Base-by-base conservation (phyloP, 2,797 vertebrate genomes). In the Danio jaintianensis region DNA sequence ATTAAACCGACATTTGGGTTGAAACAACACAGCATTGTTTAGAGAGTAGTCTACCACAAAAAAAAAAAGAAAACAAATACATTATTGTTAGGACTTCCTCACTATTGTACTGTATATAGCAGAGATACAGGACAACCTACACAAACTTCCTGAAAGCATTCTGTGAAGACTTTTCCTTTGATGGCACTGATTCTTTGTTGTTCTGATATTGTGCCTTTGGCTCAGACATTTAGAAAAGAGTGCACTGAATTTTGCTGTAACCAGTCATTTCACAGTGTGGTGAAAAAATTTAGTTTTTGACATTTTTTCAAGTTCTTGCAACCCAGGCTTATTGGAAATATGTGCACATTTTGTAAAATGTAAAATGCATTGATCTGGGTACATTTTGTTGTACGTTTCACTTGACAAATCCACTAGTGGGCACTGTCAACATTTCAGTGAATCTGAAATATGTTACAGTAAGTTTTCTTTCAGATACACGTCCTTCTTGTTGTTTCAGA, bases 111-210 rank as follows among this genome's bases (percentile, higher is more conserved):
- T 7, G 45, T 7, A 47, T 47, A 63, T 42, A 42, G 36, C 36
- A 63, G 29, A 63, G 16, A n/a, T 10, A 40, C 15, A 62, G 13
- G 36, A 63, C 38, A 63, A 13, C 38, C 61, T n/a, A 11, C 15
- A 63, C 36, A 7, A 63, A 42, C 36, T 42, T 63, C 61, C 38
- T 63, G 61, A 63, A 63, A n/a, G 16, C 36, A 63, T 15, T 42
- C 16, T n/a, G 61, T 36, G 9, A 62, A 38, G 22, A 62, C 12
- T 62, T 63, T 62, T 38, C 16, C 16, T 63, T 63, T 63, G 38
- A 63, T 61, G 29, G 16, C 15, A 63, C 4, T 63, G 4, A 38
- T 62, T 42, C 15, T 40, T 40, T 62, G 61, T 63, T 63, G 36
- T 63, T 42, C 16, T 42, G 3, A 59, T 36, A 36, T 59, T 22